Base-by-base conservation (phyloP, 92 coral and sea anemone species). In the Siderastrea siderea region DNA sequence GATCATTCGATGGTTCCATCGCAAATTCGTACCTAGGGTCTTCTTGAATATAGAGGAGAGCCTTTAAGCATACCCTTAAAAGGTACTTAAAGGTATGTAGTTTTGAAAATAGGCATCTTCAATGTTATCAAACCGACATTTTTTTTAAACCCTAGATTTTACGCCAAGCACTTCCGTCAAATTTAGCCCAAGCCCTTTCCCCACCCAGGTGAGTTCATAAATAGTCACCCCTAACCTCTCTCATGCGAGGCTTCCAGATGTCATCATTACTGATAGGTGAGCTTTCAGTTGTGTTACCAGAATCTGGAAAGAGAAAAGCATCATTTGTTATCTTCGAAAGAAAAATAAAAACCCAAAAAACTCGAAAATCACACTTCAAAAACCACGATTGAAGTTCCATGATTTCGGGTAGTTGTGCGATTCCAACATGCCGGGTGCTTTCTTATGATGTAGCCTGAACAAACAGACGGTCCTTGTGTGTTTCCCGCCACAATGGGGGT, bases 221-320 rank as follows among this genome's bases (percentile, higher is more conserved):
- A 26, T 61, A 19, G 14, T 74, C 13, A 4, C 38, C 6, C 5
- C 85, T 9, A 82, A 95, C 98, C 94, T 95, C 98, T 44, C 93
- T 87, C 94, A 95, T 95, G 71, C 96, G 94, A 49, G 92, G 78
- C 86, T 95, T 93, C 98, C 98, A 95, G 47, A 90, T 90, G 38
- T 94, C 93, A 85, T 80, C 89, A 68, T 45, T 71, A 60, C 58
- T 1, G 51, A 46, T 58, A 8, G 48, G 16, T 12, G 81, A 67
- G 53, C 38, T 70, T 15, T 76, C 84, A 58, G 77, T 68, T 43
- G 88, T 75, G 45, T 69, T 75, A 5, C 48, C 26, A 70, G 12
- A 59, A 0, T 44, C 16, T 55, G 46, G 6, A 15, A 63, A 65
- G 15, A 43, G 6, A 45, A 52, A 14, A 75, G 26, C 14, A 47